Evolutionary conservation across 1,140 invertebrate species (phyloP).

Genomic region (Drosophila truncata): DNA sequence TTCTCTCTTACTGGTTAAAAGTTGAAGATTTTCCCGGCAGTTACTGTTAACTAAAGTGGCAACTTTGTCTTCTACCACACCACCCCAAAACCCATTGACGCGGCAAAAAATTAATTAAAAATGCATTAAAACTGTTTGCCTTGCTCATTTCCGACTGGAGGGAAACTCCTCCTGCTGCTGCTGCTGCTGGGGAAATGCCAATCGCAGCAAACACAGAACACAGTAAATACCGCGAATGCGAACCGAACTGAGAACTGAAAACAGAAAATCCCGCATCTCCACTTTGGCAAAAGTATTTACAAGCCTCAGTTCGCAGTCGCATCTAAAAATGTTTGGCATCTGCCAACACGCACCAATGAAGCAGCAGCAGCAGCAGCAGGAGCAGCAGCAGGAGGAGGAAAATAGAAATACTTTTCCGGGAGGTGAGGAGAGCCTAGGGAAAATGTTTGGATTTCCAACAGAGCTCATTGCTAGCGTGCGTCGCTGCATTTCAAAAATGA

Average conservation of each 20-base stretch:
- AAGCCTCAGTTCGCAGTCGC: slow-evolving; percentile 78
- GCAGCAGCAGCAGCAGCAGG: no score
- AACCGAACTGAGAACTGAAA: slow-evolving; percentile 41
- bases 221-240: slow-evolving; percentile 54
- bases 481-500: slow-evolving; percentile 78
- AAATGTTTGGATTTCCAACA: slow-evolving; percentile 80
- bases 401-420: slow-evolving; percentile 5
- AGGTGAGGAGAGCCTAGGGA: slow-evolving; percentile 25
- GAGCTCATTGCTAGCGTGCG: slow-evolving; percentile 80
- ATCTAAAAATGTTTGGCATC: slow-evolving; percentile 83
- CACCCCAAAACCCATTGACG: slow-evolving; percentile 23
- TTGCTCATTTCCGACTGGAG: slow-evolving; percentile 13
- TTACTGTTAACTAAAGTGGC: slow-evolving; percentile 27
- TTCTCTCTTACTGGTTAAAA: not conserved
- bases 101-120: slow-evolving; percentile 78
- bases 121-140: slow-evolving; percentile 69
- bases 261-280: slow-evolving; percentile 77
- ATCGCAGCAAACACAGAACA: slow-evolving; percentile 45
- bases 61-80: slow-evolving; percentile 32
- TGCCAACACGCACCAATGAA: slow-evolving; percentile 81
- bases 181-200: slow-evolving; percentile 43
- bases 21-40: not conserved
- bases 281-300: slow-evolving; percentile 81
- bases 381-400: not conserved
- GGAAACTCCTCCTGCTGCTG: slow-evolving; percentile 4